Evolutionary conservation across 1,140 invertebrate genomes (phyloP).

Genomic region (Calephelis virginiensis): DNA sequence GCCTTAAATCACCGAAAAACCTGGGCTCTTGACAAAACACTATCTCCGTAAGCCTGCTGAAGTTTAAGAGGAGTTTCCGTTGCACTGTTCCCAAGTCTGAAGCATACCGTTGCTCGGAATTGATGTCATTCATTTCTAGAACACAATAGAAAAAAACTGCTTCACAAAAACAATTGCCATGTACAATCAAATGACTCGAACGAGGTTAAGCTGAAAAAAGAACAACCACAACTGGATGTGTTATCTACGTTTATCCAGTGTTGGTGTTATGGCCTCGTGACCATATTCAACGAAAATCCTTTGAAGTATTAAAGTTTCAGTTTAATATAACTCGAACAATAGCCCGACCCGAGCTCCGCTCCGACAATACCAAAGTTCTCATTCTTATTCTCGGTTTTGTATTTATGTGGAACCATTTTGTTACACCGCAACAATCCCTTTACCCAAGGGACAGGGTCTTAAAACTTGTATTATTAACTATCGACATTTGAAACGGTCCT

Average conservation of each 20-base stretch:
- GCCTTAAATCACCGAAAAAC: too few species aligned
- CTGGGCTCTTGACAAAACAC: too few species aligned
- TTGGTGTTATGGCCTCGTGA: constrained; percentile 28
- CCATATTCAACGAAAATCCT: constrained; percentile 50
- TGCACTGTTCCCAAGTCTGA: too few species aligned
- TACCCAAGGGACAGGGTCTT: background rate
- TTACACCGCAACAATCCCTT: constrained; percentile 9
- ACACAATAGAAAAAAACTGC: too few species aligned
- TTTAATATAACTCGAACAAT: constrained; percentile 67
- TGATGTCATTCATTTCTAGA: too few species aligned
- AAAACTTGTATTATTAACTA: constrained; percentile 2
- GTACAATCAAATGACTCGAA: too few species aligned
- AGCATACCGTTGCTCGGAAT: too few species aligned
- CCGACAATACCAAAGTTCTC: constrained; percentile 60
- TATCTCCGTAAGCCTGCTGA: too few species aligned
- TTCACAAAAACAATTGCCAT: too few species aligned
- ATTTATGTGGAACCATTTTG: constrained; percentile 22
- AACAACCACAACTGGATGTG: background rate
- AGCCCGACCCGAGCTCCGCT: constrained; percentile 46
- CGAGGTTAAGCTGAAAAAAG: background rate
- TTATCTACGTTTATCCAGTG: constrained; percentile 7
- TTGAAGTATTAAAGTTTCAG: constrained; percentile 59
- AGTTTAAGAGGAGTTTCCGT: too few species aligned
- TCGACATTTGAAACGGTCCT: constrained; percentile 1
- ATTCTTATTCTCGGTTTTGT: constrained; percentile 55